phyloP scores from a whole-genome alignment of 2,797 vertebrate genomes.

The Pangasius sanitwongsei region DNA sequence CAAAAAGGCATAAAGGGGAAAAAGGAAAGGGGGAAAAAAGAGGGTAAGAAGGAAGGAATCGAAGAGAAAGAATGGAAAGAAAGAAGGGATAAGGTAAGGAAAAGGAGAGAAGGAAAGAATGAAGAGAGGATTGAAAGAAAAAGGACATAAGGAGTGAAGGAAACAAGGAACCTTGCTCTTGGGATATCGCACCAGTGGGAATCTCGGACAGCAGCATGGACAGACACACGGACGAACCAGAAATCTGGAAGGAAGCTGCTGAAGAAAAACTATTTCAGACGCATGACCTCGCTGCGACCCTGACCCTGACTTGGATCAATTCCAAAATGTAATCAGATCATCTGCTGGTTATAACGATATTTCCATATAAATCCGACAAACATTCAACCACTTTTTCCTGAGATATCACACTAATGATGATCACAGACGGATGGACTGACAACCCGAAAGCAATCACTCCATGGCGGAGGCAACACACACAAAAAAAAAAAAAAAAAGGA shows the following conservation, averaged over 20 bases:
- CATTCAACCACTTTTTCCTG: not conserved
- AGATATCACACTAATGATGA: not conserved
- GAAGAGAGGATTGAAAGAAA: not conserved
- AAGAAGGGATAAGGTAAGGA: not conserved
- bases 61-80: not conserved
- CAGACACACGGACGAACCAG: not conserved
- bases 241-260: not conserved
- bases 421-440: not conserved
- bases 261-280: not conserved
- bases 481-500: not conserved
- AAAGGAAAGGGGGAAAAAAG: not conserved
- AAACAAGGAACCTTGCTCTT: not conserved
- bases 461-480: not conserved
- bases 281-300: not conserved
- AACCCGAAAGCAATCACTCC: not conserved
- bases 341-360: not conserved
- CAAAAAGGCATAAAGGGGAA: not conserved
- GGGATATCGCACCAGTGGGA: not conserved
- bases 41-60: not conserved
- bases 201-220: not conserved
- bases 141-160: not conserved
- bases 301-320: not conserved
- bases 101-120: not conserved
- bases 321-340: not conserved
- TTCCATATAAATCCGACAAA: not conserved